phyloP scores from a whole-genome alignment of 2,888 invertebrate species.

The Nowickia ferox region DNA sequence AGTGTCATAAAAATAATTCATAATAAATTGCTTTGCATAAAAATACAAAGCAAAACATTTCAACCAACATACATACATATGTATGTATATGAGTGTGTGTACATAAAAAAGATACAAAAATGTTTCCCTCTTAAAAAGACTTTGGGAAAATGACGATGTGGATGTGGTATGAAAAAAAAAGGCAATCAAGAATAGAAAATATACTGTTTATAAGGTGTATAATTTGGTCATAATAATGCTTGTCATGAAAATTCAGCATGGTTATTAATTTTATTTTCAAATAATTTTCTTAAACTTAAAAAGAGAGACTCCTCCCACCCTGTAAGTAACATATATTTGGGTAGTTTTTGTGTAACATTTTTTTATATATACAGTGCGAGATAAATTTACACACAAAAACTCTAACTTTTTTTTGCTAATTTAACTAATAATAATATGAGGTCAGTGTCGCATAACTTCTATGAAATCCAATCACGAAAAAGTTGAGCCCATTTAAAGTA shows the following conservation, averaged over 20 bases:
- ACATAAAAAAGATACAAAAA: slow-evolving; percentile 25
- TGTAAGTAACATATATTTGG: neutral
- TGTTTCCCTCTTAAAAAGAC: slow-evolving; percentile 1
- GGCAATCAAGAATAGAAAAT: slow-evolving; percentile 58
- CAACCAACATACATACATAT: neutral
- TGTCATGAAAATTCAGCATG: slow-evolving; percentile 80
- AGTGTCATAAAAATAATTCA: slow-evolving; percentile 83
- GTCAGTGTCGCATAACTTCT: too few species aligned
- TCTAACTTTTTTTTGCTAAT: neutral
- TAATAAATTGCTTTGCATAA: slow-evolving; percentile 83
- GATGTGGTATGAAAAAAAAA: slow-evolving; percentile 29
- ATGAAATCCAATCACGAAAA: too few species aligned
- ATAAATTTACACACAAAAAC: neutral
- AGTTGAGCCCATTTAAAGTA: too few species aligned
- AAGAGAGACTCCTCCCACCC: neutral
- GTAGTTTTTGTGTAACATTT: slow-evolving; percentile 7
- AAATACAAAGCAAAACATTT: slow-evolving; percentile 15
- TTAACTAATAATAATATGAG: too few species aligned
- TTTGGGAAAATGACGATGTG: slow-evolving; percentile 21
- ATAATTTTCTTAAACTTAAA: slow-evolving; percentile 70
- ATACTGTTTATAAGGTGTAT: slow-evolving; percentile 79
- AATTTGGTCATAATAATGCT: slow-evolving; percentile 83
- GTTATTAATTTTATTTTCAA: slow-evolving; percentile 79
- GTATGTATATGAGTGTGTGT: neutral
- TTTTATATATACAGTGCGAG: neutral